Conservation (phyloP, 2,113 vertebrate species). For the Pachyramphus minor region DNA sequence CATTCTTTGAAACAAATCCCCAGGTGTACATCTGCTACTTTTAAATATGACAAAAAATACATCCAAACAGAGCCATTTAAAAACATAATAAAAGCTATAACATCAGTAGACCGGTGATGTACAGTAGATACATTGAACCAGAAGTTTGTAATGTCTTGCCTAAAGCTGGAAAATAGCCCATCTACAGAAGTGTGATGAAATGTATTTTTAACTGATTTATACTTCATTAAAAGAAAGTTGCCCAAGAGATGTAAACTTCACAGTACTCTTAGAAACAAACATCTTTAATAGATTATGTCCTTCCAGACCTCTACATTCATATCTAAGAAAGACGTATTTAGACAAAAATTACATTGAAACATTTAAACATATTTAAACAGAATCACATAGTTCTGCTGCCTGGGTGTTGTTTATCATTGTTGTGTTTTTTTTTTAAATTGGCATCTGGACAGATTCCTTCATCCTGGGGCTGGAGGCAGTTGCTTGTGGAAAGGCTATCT, state of each 20-base stretch:
- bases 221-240: constrained; percentile 56
- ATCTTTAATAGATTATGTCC: constrained; percentile 13
- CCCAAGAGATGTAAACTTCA: constrained; percentile 10
- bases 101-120: background rate
- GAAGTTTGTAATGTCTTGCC: constrained; percentile 32
- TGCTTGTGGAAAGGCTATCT: background rate
- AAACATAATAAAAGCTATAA: background rate
- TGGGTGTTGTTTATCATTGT: background rate
- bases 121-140: background rate
- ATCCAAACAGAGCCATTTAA: background rate
- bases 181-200: constrained; percentile 18
- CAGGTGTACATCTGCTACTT: background rate
- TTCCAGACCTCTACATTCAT: background rate
- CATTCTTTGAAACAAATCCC: background rate
- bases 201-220: constrained; percentile 60
- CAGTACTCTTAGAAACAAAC: constrained; percentile 30
- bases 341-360: background rate
- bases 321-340: background rate
- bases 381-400: background rate
- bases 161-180: constrained; percentile 18
- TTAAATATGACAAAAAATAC: background rate
- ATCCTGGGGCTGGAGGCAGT: background rate
- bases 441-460: background rate
- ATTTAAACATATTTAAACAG: background rate
- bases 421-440: background rate